A percentile compares a stretch with the other conserved stretches of the same genome.
Conservation (phyloP, 2,888 invertebrate species). For the Icerya purchasi region DNA sequence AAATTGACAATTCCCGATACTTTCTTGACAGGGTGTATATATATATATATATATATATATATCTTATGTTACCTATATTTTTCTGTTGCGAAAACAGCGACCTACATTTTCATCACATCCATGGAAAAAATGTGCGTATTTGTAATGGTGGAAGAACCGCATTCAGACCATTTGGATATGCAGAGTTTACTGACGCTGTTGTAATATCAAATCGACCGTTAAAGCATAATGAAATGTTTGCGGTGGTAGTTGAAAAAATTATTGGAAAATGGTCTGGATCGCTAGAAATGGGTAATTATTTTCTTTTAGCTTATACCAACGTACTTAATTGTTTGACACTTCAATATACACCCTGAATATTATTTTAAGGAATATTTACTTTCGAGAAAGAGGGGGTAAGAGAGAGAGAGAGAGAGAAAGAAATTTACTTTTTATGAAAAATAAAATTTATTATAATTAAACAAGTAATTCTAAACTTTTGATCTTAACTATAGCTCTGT, state of each 20-base stretch:
- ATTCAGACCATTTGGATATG: constrained; percentile 61
- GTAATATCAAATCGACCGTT: constrained; percentile 74
- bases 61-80: neutral
- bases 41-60: neutral
- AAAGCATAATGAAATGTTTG: constrained; percentile 76
- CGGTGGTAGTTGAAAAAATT: constrained; percentile 71
- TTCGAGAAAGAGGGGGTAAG: neutral
- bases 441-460: too few species aligned
- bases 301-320: too few species aligned
- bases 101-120: constrained; percentile 57
- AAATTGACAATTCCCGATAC: too few species aligned
- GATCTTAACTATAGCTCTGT: too few species aligned
- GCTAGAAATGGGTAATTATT: constrained; percentile 50
- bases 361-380: too few species aligned
- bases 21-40: neutral
- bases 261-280: constrained; percentile 86
- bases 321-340: neutral
- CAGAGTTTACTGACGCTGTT: constrained; percentile 87
- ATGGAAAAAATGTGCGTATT: constrained; percentile 70
- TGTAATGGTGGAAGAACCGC: constrained; percentile 68
- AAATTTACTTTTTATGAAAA: too few species aligned
- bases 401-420: neutral
- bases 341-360: neutral
- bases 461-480: too few species aligned
- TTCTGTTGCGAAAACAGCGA: neutral